phyloP scores from a whole-genome alignment of 2,797 vertebrate species.

The Oryzias sinensis region DNA sequence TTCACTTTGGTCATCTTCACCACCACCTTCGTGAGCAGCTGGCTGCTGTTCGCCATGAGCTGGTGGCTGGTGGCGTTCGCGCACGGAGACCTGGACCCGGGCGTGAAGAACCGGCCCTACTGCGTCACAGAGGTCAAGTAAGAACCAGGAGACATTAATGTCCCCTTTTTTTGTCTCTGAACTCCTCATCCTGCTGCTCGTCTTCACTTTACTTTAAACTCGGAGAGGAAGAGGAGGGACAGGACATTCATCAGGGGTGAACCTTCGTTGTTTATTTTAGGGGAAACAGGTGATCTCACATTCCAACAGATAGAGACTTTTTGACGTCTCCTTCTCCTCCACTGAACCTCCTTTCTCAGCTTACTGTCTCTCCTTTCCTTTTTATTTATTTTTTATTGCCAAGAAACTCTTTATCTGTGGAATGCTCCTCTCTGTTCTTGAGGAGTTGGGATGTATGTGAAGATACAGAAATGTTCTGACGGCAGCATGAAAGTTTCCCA shows the following conservation, averaged over 20 bases:
- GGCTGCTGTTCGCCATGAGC: constrained; percentile 96
- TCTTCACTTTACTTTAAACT: constrained; percentile 14
- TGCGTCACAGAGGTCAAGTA: constrained; percentile 93
- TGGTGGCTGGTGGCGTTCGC: constrained; percentile 98
- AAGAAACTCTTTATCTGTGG: background rate
- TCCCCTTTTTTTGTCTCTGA: background rate
- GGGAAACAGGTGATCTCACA: constrained; percentile 11
- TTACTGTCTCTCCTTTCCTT: background rate
- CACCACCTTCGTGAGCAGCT: constrained; percentile 96
- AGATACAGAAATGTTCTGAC: too few relatives aligned
- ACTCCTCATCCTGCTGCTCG: constrained; percentile 10
- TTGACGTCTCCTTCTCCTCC: constrained; percentile 14
- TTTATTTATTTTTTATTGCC: background rate
- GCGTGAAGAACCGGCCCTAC: constrained; percentile 51
- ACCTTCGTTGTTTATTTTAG: background rate
- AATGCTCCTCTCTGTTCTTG: background rate
- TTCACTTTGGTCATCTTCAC: constrained; percentile 97
- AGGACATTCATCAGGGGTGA: background rate
- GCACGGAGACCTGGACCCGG: constrained; percentile 87
- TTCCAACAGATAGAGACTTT: background rate
- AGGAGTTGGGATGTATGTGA: too few relatives aligned
- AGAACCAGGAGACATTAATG: constrained; percentile 31
- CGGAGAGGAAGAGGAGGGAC: constrained; percentile 9
- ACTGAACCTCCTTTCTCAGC: background rate
- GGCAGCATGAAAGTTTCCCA: too few relatives aligned